Evolutionary conservation across 1,140 invertebrate species (phyloP), one percentile per base, ranked within the genome.

Genomic region (Centruroides vittatus): DNA sequence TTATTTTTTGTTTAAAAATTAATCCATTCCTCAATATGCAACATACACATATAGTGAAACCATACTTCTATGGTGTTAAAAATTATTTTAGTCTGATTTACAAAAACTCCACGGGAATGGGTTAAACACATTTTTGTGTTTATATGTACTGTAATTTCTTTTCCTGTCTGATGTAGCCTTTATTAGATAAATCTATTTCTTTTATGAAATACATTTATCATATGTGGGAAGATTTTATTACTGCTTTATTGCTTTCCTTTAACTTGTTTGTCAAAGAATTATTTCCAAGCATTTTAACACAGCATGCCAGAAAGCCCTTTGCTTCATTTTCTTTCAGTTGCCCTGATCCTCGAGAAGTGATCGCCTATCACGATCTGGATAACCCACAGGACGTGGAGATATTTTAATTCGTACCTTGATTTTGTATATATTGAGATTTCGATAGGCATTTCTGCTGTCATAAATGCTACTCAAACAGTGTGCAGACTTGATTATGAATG

Each of bases 311-410:
- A 52, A 55, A 34, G 35, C 41, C 47, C 59, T 64, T 59, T 64
- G 66, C 68, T 71, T 58, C 66, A 70, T 67, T 66, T 67, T 72
- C 64, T 67, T 68, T 55, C 67, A 71, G 53, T 13, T 66, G 74
- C 53, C 66, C 69, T 49, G 80, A 80, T 68, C 76, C 76, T 65
- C 80, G 87, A 72, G 78, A 82, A 72, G 78, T 88, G 70, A 78
- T 89, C 76, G 84, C 81, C 73, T 89, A 89, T 80, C 82, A 84
- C 78, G 86, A 90, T 78, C 79, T 89, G 76, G 86, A 89, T 78
- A 84, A 85, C 69, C 84, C 84, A 71, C 78, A 78, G 62, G 85
- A 88, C 73, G 79, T 78, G 69, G 85, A 86, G 69, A 76, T 82
- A 73, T 83, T 83, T 72, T 84, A 77, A 78, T 63, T 41, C 23